Base-by-base conservation (phyloP, 2,797 vertebrate species). In the Borostomias antarcticus region DNA sequence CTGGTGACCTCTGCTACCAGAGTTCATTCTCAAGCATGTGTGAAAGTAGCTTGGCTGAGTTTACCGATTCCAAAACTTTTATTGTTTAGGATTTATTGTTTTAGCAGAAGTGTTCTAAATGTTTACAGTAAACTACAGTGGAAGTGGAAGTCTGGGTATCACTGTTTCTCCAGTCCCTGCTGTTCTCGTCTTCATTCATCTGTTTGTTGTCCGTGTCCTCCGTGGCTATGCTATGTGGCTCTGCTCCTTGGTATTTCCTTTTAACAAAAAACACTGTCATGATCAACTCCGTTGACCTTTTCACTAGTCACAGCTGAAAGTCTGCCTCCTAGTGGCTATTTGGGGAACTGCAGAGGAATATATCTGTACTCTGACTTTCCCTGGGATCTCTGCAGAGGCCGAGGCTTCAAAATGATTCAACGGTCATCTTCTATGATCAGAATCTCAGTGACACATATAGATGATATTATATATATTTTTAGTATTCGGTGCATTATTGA, bases 251-350 rank as follows among this genome's bases (percentile, higher is more conserved):
- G 69, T 66, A 65, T 85, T 85, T 83, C 63, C 75, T 78, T 11
- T 62, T 59, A 43, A 43, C 33, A 59, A 59, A 21, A 28, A 59
- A 54, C 58, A 59, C 64, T 45, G 58, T 21, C 4, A 52, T 70
- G 60, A 69, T 80, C 15, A 79, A 72, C 62, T 68, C 15, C 19
- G 17, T 66, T 78, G 67, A 80, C 63, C 63, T 30, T 35, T 48
- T 25, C 50, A 11, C 9, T 2, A 25, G 21, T 29, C 25, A 53
- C 19, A 53, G 32, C 65, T 50, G 50, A 47, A 52, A 62, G 37
- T 68, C 58, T 73, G 77, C 68, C 90, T 70, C 71, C 86, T 88
- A 74, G 89, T 85, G 88, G 82, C 59, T 43, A 57, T 17, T 43
- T 17, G 43, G 58, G 64, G 70, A 69, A 5, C 57, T 81, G 6